Evolutionary conservation across 1,140 invertebrate genomes (phyloP).

Genomic region (Agrypnia vestita): DNA sequence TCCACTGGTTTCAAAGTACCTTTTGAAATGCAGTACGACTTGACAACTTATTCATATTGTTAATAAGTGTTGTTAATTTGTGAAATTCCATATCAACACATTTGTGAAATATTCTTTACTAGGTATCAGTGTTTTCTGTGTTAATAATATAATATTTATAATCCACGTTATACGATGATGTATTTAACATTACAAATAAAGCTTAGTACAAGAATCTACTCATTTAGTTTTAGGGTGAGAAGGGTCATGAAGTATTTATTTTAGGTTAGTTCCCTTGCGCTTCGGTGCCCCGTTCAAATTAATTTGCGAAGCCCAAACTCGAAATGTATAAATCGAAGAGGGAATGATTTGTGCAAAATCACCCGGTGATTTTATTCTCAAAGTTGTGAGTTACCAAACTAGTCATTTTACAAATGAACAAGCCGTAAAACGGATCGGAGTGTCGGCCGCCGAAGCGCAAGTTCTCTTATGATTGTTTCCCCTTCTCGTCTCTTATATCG

Average conservation of each 20-base stretch:
- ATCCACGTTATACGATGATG: slow-evolving; percentile 16
- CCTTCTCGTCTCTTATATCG: not conserved
- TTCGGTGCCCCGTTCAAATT: no score
- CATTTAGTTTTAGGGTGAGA: slow-evolving; percentile 9
- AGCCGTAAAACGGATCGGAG: not conserved
- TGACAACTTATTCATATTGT: slow-evolving; percentile 39
- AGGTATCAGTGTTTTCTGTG: slow-evolving; percentile 16
- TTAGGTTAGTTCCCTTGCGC: not conserved
- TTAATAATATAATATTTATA: slow-evolving; percentile 29
- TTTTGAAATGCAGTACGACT: slow-evolving; percentile 19
- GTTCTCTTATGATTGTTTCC: not conserved
- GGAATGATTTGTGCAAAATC: no score
- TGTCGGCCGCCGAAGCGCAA: not conserved
- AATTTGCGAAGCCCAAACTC: no score
- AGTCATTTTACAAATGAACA: not conserved
- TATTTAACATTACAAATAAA: slow-evolving; percentile 34
- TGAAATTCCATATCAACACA: slow-evolving; percentile 50
- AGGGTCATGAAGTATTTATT: not conserved
- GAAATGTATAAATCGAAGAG: no score
- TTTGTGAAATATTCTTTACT: slow-evolving; percentile 39
- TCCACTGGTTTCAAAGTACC: slow-evolving; percentile 17
- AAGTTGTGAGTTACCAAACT: not conserved
- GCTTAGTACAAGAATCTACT: slow-evolving; percentile 18
- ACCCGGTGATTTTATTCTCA: no score
- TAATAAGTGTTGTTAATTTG: slow-evolving; percentile 51